Evolutionary conservation across 2,113 vertebrate species (phyloP), one percentile per base, ranked within the genome.

Genomic region (Heterochromis multidens): DNA sequence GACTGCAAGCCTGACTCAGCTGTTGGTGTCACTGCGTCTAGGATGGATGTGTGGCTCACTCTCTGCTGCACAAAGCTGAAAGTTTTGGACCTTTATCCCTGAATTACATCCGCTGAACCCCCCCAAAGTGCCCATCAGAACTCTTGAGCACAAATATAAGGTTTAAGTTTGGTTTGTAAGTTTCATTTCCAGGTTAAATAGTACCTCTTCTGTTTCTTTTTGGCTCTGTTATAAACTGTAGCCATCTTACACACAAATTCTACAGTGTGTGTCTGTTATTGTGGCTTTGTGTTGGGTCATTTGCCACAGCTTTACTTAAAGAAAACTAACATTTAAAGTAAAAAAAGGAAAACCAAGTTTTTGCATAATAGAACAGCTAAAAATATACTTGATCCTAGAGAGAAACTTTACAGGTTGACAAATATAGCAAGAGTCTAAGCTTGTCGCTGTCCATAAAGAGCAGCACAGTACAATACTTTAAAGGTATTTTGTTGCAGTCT

Each of bases 1-100:
- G 81, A 63, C 79, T 85, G 83, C 87, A 89, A 81, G 86, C 87
- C 88, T 92, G 90, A 91, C 82, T 93, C 92, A 94, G 93, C 90
- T 87, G 35, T 62, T 83, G 84, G 84, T 87, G 89, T 87, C 84
- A 77, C 88, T 87, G 61, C 35, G 60, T 89, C 62, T 84, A 81
- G 86, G 78, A 84, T 81, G 78, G 80, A 93, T 89, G 87, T 67
- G 72, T 59, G 86, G 65, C 65, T 67, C 60, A 12, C 25, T 62
- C 12, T 6, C 33, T 43, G 83, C 89, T 46, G 59, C 49, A 33
- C 43, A 21, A 49, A 58, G 72, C 81, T 77, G 25, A 82, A 43
- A 79, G n/a, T 46, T 23, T 23, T 37, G 33, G 74, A 78, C 60
- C 14, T 81, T 65, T 57, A 13, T 77, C 63, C 17, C 25, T 79